A percentile compares a stretch with the other conserved stretches of the same genome.
phyloP scores from a whole-genome alignment of 2,797 vertebrate species.

The Prionace glauca region DNA sequence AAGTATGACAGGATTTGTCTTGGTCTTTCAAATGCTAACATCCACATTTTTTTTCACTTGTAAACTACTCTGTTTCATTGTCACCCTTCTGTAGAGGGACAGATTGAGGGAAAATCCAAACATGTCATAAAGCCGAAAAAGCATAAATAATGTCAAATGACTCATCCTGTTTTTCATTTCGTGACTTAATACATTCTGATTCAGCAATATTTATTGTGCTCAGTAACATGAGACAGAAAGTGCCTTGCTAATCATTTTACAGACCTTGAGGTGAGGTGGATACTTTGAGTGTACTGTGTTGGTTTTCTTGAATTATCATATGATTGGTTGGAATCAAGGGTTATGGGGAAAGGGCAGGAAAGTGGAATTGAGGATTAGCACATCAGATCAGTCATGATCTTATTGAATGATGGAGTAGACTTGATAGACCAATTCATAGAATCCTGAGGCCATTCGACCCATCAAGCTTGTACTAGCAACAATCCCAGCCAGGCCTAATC shows the following conservation, averaged over 20 bases:
- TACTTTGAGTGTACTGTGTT: neutral
- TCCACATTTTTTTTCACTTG: neutral
- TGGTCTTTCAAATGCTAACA: neutral
- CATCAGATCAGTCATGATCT: too few relatives aligned
- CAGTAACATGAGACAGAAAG: neutral
- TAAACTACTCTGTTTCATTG: neutral
- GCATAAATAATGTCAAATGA: constrained; percentile 56
- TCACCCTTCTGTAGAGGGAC: constrained; percentile 48
- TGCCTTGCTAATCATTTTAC: rapidly evolving
- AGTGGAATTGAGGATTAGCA: too few relatives aligned
- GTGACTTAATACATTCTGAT: constrained; percentile 18
- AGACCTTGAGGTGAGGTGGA: neutral
- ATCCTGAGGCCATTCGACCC: too few relatives aligned
- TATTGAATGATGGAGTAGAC: too few relatives aligned
- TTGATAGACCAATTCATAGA: too few relatives aligned
- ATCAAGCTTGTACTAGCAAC: too few relatives aligned
- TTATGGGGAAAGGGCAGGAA: too few relatives aligned
- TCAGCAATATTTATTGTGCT: neutral
- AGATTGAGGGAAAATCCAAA: constrained; percentile 64
- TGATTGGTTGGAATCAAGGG: neutral
- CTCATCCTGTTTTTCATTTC: neutral
- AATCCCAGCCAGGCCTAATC: too few relatives aligned
- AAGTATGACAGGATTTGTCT: constrained; percentile 40
- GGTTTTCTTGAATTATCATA: neutral
- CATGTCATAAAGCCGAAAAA: constrained; percentile 59